Evolutionary conservation across 2,797 vertebrate genomes (phyloP).

Genomic region (Xenops minutus): DNA sequence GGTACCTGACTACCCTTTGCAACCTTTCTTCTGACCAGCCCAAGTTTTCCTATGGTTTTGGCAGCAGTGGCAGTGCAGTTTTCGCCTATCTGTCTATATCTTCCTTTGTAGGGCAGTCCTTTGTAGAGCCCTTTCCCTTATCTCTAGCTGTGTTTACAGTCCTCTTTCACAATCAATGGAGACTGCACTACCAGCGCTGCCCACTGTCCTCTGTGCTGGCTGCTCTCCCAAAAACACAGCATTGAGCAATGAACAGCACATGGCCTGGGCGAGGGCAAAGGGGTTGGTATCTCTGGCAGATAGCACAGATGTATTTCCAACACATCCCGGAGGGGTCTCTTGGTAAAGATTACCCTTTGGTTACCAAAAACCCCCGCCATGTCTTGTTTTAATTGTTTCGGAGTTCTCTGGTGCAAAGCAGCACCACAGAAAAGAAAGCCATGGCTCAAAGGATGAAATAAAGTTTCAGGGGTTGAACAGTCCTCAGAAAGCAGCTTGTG

Average conservation of each 20-base stretch:
- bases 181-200: neutral
- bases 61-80: neutral
- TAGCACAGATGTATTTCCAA: neutral
- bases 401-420: neutral
- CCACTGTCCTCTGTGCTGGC: accelerated
- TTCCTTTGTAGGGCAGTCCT: constrained; percentile 2
- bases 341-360: neutral
- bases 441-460: neutral
- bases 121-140: neutral
- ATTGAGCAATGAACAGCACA: neutral
- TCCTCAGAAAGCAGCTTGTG: neutral
- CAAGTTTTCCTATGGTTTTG: neutral
- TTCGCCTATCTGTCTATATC: neutral
- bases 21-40: neutral
- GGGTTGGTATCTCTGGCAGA: neutral
- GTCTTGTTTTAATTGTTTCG: neutral
- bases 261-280: neutral
- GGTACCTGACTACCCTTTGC: neutral
- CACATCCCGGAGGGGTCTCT: neutral
- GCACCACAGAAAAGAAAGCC: neutral
- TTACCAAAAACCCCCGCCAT: accelerated
- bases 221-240: accelerated
- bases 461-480: neutral
- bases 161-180: neutral
- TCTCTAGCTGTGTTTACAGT: neutral